Conservation (phyloP, 1,140 invertebrate genomes). For the Drosophila ercepeae region DNA sequence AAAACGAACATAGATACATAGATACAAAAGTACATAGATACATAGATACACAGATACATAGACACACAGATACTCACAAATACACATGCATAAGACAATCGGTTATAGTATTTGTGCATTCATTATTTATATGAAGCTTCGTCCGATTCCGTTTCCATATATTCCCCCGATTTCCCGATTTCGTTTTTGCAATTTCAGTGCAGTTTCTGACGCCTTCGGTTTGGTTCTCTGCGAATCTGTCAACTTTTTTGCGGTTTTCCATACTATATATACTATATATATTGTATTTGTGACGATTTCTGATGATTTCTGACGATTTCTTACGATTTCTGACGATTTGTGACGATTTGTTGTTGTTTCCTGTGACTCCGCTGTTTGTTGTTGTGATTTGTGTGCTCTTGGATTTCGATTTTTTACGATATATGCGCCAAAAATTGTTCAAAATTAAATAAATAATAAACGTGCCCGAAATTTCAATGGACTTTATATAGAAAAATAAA, state of each 20-base stretch:
- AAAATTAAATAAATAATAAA: constrained; percentile 42
- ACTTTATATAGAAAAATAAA: not conserved
- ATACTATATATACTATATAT: constrained; percentile 1
- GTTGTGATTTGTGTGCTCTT: not conserved
- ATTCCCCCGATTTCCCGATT: constrained; percentile 34
- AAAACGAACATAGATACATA: not conserved
- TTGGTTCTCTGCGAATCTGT: constrained; percentile 43
- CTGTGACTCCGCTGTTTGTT: not conserved
- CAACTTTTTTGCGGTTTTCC: constrained; percentile 18
- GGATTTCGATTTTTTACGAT: constrained; percentile 2
- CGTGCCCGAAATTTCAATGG: constrained; percentile 7
- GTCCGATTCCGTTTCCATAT: constrained; percentile 43
- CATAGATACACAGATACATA: not conserved
- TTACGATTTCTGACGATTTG: no score
- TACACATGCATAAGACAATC: not conserved
- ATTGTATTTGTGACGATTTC: not conserved
- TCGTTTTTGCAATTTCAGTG: constrained; percentile 55
- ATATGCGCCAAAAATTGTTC: not conserved
- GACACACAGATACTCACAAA: not conserved
- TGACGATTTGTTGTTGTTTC: not conserved
- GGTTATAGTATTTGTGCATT: constrained; percentile 13
- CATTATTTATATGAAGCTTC: constrained; percentile 58
- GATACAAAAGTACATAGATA: constrained; percentile 13
- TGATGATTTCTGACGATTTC: no score
- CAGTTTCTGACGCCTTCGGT: constrained; percentile 71